Conservation (phyloP, 2,797 vertebrate genomes). For the Sebastes hubbsi region DNA sequence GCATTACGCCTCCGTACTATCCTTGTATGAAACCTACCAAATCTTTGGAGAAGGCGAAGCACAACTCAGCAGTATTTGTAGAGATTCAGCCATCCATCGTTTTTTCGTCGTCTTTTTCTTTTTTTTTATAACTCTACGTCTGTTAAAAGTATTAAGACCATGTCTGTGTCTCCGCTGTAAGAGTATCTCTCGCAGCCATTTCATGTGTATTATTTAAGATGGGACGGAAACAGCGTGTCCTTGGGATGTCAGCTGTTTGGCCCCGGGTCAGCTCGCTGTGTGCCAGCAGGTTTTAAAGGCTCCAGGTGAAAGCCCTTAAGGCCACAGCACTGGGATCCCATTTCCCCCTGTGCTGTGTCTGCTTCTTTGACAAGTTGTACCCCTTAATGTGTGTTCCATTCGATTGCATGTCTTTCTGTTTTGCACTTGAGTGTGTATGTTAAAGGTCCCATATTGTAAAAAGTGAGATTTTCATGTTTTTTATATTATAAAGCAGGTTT, state of each 20-base stretch:
- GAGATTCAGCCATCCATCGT: not conserved
- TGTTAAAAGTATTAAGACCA: constrained; percentile 52
- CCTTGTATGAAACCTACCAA: constrained; percentile 2
- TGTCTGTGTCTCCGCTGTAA: constrained; percentile 41
- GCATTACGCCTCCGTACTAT: not conserved
- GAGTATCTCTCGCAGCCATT: constrained; percentile 36
- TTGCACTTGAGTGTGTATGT: not conserved
- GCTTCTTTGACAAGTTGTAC: not conserved
- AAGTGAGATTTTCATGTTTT: no score
- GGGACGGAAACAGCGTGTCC: constrained; percentile 17
- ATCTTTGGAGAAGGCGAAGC: not conserved
- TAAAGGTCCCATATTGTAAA: not conserved
- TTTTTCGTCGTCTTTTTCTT: not conserved
- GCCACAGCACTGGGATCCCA: not conserved
- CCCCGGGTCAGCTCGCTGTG: not conserved
- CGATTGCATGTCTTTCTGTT: not conserved
- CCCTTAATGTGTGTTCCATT: not conserved
- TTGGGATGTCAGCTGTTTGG: constrained; percentile 53
- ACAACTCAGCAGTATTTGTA: constrained; percentile 20
- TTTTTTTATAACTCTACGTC: not conserved
- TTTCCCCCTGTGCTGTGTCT: not conserved
- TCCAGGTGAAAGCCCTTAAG: constrained; percentile 43
- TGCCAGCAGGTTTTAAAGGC: constrained; percentile 42
- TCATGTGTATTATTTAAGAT: constrained; percentile 53
- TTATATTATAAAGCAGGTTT: no score